phyloP scores from a whole-genome alignment of 2,888 invertebrate genomes.

The Iphiclides podalirius region DNA sequence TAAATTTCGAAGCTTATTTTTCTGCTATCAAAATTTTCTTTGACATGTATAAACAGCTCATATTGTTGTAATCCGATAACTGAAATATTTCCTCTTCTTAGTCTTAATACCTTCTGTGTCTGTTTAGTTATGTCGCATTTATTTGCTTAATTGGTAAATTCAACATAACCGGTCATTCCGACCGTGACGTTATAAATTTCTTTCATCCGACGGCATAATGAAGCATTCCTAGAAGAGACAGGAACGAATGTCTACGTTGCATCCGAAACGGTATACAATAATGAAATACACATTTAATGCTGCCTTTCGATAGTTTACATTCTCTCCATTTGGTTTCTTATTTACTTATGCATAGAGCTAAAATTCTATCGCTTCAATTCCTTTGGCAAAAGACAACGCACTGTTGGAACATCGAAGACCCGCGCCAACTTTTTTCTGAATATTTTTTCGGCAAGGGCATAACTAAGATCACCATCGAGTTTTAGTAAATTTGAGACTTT shows the following conservation, averaged over 20 bases:
- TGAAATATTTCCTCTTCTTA: no score
- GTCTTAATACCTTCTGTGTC: no score
- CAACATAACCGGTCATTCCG: slow-evolving; percentile 33
- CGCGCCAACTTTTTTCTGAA: slow-evolving; percentile 42
- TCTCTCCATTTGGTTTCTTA: slow-evolving; percentile 14
- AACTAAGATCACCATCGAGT: slow-evolving; percentile 28
- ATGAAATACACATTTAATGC: slow-evolving; percentile 31
- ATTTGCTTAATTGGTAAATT: slow-evolving; percentile 32
- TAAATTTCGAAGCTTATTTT: no score
- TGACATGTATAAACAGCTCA: no score
- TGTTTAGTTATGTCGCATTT: background rate
- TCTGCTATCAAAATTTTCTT: no score
- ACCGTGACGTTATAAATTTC: slow-evolving; percentile 43
- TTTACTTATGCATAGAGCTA: background rate
- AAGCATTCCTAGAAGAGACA: slow-evolving; percentile 57
- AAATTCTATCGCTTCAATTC: background rate
- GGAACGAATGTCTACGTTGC: slow-evolving; percentile 38
- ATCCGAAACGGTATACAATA: slow-evolving; percentile 40
- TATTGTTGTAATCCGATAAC: no score
- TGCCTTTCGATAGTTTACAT: slow-evolving; percentile 9
- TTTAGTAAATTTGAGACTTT: slow-evolving; percentile 17
- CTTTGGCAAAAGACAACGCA: slow-evolving; percentile 9
- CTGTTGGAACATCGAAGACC: slow-evolving; percentile 25
- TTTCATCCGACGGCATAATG: slow-evolving; percentile 43
- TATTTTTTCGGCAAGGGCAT: slow-evolving; percentile 39